Percentiles rank a stretch among this genome's conserved stretches.
phyloP scores from a whole-genome alignment of 1,140 invertebrate genomes.

The Ips nitidus region DNA sequence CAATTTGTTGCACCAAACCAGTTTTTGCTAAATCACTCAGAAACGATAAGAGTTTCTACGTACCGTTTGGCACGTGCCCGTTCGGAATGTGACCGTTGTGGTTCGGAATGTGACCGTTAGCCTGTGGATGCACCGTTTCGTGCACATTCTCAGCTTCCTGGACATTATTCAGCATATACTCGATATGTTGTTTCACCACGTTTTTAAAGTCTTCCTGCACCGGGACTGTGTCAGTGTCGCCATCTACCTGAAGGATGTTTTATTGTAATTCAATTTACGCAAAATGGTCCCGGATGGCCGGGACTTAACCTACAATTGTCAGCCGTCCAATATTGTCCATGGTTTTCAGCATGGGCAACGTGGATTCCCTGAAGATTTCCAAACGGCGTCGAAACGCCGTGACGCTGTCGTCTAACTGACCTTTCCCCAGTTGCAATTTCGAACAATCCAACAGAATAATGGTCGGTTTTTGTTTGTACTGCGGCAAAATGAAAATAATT shows the following conservation, averaged over 20 bases:
- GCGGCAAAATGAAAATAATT: slow-evolving; percentile 40
- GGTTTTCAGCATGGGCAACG: slow-evolving; percentile 82
- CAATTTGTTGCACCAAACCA: no score
- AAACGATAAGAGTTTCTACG: background rate
- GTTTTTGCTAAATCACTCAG: no score
- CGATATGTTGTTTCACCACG: slow-evolving; percentile 67
- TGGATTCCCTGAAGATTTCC: slow-evolving; percentile 81
- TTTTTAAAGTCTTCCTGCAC: slow-evolving; percentile 74
- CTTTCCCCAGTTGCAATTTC: slow-evolving; percentile 78
- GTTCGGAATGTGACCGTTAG: slow-evolving; percentile 40
- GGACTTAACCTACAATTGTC: slow-evolving; percentile 64
- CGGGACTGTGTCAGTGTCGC: slow-evolving; percentile 73
- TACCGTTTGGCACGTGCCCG: slow-evolving; percentile 26
- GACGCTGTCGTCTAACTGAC: slow-evolving; percentile 79
- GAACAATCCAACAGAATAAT: slow-evolving; percentile 82
- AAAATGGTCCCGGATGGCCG: background rate
- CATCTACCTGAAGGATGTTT: slow-evolving; percentile 64
- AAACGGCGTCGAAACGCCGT: slow-evolving; percentile 78
- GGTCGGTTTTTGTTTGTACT: slow-evolving; percentile 74
- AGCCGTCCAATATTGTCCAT: slow-evolving; percentile 78
- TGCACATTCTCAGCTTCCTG: slow-evolving; percentile 7
- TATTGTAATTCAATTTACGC: background rate
- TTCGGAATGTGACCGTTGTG: slow-evolving; percentile 41
- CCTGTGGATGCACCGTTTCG: background rate
- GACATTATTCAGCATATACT: slow-evolving; percentile 53